Conservation (phyloP, 1,140 invertebrate species). For the Thaumetopoea pityocampa region DNA sequence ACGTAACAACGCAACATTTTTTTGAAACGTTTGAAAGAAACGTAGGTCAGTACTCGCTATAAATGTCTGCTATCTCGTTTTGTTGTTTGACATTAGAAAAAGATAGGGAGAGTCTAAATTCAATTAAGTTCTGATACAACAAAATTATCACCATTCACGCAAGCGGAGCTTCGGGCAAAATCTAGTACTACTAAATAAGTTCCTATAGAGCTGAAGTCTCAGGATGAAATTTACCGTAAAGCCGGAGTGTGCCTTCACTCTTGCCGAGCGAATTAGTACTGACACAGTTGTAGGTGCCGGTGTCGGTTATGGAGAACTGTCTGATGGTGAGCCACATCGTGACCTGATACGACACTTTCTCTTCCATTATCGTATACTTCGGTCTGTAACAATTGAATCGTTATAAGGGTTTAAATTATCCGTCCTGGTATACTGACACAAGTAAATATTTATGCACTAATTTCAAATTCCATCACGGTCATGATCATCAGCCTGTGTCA, state of each 20-base stretch:
- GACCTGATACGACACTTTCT: constrained; percentile 86
- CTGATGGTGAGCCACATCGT: constrained; percentile 90
- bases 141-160: too few species aligned
- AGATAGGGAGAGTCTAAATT: too few species aligned
- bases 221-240: constrained; percentile 86
- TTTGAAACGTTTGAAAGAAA: too few species aligned
- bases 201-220: background rate
- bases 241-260: constrained; percentile 87
- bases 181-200: too few species aligned
- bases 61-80: too few species aligned
- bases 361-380: constrained; percentile 89
- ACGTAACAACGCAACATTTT: too few species aligned
- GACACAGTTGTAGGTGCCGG: constrained; percentile 93
- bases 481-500: too few species aligned
- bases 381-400: constrained; percentile 73
- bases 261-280: constrained; percentile 92
- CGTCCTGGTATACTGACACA: background rate
- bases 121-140: too few species aligned
- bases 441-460: background rate
- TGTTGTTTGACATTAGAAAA: too few species aligned
- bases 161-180: too few species aligned
- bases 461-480: background rate
- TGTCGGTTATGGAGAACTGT: constrained; percentile 85
- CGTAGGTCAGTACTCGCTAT: too few species aligned
- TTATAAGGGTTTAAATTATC: background rate